These are phyloP conservation scores for Sitobion miscanthi DNA, from an alignment of 1,140 invertebrate genomes.

Conservation along the genomic window DNA sequence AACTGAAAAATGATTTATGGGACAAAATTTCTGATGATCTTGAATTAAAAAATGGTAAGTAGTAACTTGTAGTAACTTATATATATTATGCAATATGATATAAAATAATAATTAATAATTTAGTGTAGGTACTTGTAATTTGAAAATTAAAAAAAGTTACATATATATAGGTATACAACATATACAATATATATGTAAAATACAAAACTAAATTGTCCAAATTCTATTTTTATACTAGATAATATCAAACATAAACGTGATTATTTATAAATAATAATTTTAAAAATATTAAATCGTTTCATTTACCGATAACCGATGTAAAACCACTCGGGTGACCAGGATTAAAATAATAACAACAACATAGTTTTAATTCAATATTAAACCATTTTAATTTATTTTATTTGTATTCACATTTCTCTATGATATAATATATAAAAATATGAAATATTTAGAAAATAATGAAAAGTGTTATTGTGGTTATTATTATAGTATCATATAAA, in stretches of 20 bases:
- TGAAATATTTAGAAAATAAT: no score
- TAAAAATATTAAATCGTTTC: neutral
- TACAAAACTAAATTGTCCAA: neutral
- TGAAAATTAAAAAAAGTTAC: neutral
- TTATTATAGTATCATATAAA: neutral
- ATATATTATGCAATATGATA: neutral
- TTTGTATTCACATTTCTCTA: neutral
- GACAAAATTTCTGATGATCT: neutral
- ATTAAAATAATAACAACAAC: neutral
- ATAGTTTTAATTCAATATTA: neutral
- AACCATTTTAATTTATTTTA: neutral
- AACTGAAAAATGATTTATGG: slow-evolving; percentile 9
- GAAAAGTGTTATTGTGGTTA: no score
- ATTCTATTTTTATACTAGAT: slow-evolving; percentile 3
- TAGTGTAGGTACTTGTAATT: neutral
- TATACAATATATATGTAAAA: neutral
- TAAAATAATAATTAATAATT: neutral
- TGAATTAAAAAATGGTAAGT: slow-evolving; percentile 9
- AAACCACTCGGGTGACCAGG: neutral
- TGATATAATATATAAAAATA: neutral
- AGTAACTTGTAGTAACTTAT: neutral
- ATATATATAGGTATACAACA: no score
- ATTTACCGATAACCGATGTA: neutral
- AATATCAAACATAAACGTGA: neutral
- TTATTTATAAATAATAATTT: no score